A percentile compares a stretch with the other conserved stretches of the same genome.
These are phyloP conservation scores for Acridotheres tristis DNA, from an alignment of 2,797 vertebrate genomes.

Conservation along the genomic window DNA sequence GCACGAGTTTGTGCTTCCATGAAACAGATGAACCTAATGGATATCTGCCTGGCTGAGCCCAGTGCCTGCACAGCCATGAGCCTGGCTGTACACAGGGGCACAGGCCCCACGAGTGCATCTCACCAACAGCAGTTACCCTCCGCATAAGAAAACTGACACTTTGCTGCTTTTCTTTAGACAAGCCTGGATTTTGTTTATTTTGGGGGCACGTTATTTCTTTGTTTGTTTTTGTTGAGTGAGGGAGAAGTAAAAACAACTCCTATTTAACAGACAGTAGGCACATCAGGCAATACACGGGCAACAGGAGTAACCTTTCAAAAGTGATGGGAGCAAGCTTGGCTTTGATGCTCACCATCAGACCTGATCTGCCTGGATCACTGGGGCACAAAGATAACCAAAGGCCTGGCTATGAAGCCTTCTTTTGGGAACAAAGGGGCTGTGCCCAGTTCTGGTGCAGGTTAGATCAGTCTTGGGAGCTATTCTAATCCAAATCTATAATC, in stretches of 20 bases:
- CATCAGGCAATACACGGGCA: background rate
- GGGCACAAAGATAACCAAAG: background rate
- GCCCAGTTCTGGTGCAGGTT: background rate
- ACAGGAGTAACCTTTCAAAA: background rate
- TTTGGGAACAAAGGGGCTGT: background rate
- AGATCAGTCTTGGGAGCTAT: background rate
- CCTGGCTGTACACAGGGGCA: background rate
- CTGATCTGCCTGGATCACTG: background rate
- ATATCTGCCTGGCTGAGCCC: background rate
- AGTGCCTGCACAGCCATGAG: background rate
- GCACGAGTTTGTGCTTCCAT: background rate
- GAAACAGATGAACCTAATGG: slow-evolving; percentile 12
- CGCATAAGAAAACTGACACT: background rate
- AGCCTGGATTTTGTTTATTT: background rate
- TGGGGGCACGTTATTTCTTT: rapidly evolving
- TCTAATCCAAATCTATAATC: background rate
- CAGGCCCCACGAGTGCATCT: background rate
- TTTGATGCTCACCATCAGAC: background rate
- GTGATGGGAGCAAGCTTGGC: background rate
- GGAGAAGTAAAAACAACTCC: background rate
- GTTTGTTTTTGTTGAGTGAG: background rate
- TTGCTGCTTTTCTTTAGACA: background rate
- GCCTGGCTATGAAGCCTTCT: background rate
- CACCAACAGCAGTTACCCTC: background rate
- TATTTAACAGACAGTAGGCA: background rate